These are phyloP conservation scores for Manis javanica DNA, from an alignment of 2,797 vertebrate genomes.

Conservation along the genomic window DNA sequence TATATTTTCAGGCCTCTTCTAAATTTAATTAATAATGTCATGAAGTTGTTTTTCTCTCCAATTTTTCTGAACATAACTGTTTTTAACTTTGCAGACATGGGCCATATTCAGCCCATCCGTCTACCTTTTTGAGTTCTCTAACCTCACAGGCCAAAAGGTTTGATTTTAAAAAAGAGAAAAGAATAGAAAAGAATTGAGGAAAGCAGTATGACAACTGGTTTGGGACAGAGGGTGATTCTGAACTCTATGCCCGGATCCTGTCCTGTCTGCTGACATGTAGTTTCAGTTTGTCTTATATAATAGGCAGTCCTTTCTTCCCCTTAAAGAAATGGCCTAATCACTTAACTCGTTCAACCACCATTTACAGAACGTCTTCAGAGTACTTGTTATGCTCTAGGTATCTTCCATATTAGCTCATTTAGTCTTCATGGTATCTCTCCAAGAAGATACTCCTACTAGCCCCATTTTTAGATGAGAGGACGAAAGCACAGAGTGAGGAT, in stretches of 20 bases:
- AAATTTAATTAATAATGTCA: conserved; percentile 22
- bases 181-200: background rate
- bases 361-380: background rate
- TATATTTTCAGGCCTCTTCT: background rate
- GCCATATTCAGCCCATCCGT: background rate
- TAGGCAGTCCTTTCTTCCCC: background rate
- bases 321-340: background rate
- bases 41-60: conserved; percentile 30
- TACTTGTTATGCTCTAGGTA: background rate
- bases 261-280: background rate
- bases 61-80: background rate
- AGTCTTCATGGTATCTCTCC: background rate
- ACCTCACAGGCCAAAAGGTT: background rate
- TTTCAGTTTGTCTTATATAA: background rate
- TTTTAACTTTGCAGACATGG: background rate
- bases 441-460: background rate
- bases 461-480: background rate
- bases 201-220: background rate
- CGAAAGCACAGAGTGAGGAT: background rate
- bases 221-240: background rate
- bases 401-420: background rate
- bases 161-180: background rate
- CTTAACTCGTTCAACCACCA: background rate
- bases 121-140: conserved; percentile 11
- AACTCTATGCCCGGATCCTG: background rate